A percentile compares a stretch with the other conserved stretches of the same genome.
phyloP scores from a whole-genome alignment of 2,797 vertebrate genomes.

The Acanthis flammea region DNA sequence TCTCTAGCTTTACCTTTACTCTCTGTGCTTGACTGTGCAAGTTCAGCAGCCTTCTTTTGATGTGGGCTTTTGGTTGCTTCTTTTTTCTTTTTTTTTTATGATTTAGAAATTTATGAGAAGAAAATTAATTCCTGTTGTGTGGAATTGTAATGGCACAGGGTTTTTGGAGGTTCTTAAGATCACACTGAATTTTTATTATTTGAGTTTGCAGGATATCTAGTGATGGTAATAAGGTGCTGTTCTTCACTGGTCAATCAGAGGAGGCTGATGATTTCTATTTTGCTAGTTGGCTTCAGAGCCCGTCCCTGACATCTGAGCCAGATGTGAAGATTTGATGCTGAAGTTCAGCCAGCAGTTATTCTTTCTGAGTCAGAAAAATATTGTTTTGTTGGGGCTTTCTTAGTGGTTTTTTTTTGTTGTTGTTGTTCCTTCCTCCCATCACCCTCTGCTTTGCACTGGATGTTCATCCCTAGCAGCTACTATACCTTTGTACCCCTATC shows the following conservation, averaged over 20 bases:
- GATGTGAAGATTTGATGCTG: neutral
- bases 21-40: neutral
- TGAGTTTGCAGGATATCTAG: neutral
- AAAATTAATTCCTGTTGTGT: neutral
- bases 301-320: neutral
- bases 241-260: neutral
- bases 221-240: neutral
- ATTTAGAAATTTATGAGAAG: neutral
- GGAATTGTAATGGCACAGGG: neutral
- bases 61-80: neutral
- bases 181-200: neutral
- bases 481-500: neutral
- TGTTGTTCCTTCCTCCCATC: neutral
- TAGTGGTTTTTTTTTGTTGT: neutral
- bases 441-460: neutral
- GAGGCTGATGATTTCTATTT: neutral
- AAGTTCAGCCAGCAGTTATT: neutral
- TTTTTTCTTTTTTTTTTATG: accelerated
- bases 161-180: neutral
- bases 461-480: neutral
- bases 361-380: neutral
- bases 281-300: neutral
- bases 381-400: neutral
- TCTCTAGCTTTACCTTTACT: neutral
- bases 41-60: neutral